A percentile compares a stretch with the other conserved stretches of the same genome.
phyloP scores from a whole-genome alignment of 2,888 invertebrate species.

The Allolobophora icterica region DNA sequence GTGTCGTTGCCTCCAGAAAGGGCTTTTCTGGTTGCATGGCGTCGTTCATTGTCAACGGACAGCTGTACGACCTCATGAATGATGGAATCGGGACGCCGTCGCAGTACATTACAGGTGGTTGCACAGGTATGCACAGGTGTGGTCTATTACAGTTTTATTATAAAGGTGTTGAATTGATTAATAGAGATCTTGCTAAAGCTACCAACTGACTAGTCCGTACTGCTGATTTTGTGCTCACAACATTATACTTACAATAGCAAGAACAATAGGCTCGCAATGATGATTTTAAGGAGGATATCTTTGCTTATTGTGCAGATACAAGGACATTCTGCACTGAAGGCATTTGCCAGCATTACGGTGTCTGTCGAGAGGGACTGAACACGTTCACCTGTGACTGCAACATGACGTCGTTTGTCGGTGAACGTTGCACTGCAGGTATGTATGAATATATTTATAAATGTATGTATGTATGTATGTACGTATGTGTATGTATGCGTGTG shows the following conservation, averaged over 20 bases:
- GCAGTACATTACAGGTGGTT: slow-evolving; percentile 43
- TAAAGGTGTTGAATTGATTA: not conserved
- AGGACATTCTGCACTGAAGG: slow-evolving; percentile 47
- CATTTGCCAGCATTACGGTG: slow-evolving; percentile 53
- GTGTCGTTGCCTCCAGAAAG: slow-evolving; percentile 51
- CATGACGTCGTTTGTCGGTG: slow-evolving; percentile 57
- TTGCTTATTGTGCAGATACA: slow-evolving; percentile 31
- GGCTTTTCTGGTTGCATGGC: slow-evolving; percentile 63
- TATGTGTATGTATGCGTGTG: not conserved
- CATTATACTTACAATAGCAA: not conserved
- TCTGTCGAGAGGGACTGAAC: slow-evolving; percentile 50
- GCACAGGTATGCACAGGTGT: slow-evolving; percentile 44
- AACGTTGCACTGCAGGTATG: slow-evolving; percentile 55
- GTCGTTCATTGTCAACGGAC: slow-evolving; percentile 56
- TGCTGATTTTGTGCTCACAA: not conserved
- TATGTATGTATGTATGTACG: not conserved
- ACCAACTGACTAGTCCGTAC: not conserved
- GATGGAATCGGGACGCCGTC: slow-evolving; percentile 39
- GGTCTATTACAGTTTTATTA: not conserved
- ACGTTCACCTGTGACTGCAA: slow-evolving; percentile 57
- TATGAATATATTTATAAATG: not conserved
- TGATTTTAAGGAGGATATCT: not conserved
- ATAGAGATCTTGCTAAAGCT: not conserved
- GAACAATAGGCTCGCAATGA: not conserved
- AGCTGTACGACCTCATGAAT: slow-evolving; percentile 52